Percentiles rank a stretch among this genome's conserved stretches.
phyloP scores from a whole-genome alignment of 2,888 invertebrate genomes.

The Cerastis leucographa region DNA sequence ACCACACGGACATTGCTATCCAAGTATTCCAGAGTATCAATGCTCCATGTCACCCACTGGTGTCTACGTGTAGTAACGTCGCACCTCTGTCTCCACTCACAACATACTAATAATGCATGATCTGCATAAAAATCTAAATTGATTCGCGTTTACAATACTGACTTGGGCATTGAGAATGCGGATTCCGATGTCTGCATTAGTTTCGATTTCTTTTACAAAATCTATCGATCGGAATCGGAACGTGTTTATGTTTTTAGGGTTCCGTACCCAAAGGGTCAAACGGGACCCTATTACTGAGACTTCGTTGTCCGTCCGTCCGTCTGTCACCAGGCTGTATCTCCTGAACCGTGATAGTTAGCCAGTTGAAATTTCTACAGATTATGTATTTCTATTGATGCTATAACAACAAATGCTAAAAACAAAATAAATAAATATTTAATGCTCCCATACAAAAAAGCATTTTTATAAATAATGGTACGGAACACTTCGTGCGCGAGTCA shows the following conservation, averaged over 20 bases:
- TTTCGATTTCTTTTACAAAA: slow-evolving; percentile 7
- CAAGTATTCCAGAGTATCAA: slow-evolving; percentile 3
- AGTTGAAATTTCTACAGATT: no score
- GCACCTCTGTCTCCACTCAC: neutral
- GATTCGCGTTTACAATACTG: slow-evolving; percentile 29
- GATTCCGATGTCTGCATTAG: slow-evolving; percentile 21
- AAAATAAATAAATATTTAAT: no score
- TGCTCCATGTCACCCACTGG: neutral
- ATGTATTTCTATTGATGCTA: no score
- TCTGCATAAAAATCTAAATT: slow-evolving; percentile 38
- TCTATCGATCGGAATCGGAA: neutral
- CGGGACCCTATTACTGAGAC: no score
- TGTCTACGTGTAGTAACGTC: slow-evolving; percentile 1
- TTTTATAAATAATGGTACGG: no score
- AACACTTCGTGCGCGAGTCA: no score
- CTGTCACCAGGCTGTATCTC: no score
- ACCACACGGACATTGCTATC: slow-evolving; percentile 28
- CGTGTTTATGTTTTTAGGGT: slow-evolving; percentile 23
- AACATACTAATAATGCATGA: slow-evolving; percentile 21
- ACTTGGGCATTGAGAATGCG: slow-evolving; percentile 22
- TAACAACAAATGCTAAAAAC: no score
- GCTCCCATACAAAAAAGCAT: no score
- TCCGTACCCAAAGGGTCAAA: no score
- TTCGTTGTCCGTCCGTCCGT: no score
- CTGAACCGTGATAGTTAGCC: no score